Base-by-base conservation (phyloP, 2,113 vertebrate genomes). In the Petrocephalus microphthalmus region DNA sequence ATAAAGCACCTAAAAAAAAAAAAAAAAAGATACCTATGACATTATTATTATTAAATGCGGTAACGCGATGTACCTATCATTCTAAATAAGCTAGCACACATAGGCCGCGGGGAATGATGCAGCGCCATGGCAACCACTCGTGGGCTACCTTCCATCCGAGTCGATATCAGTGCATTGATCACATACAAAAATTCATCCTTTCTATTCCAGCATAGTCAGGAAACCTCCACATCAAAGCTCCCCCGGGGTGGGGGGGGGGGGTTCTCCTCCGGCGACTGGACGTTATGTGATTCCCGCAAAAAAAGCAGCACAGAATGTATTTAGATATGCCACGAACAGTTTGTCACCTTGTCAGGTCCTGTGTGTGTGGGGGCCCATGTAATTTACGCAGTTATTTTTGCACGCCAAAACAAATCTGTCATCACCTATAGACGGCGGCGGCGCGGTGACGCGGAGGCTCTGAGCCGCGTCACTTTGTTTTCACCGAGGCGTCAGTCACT, bases 351-450 rank as follows among this genome's bases (percentile, higher is more conserved):
- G 83, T 90, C 86, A 51, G 57, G n/a, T 52, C 45, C 87, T 82
- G 11, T 83, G 71, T n/a, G n/a, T 54, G 86, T 81, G 52, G 54
- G 51, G 37, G 85, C 29, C 29, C 52, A 87, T 89, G 71, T 89
- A 87, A 87, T 89, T 82, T 89, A 56, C 87, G 84, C 88, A n/a
- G 49, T 82, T 87, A 86, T 87, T 90, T 89, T 82, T 84, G 83
- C 89, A 88, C 29, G 88, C 57, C 89, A 89, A 56, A 84, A 89
- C 89, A 56, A 67, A 91, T 91, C 87, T 88, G 85, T 92, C 90
- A 90, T 87, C 60, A 89, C 88, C 85, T 87, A 74, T 82, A 90
- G 54, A 47, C 53, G 47, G 45, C 64, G 53, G 56, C 25, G 87
- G 42, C 86, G 51, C 60, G 29, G 1, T 29, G 60, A 56, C 85